Conservation (phyloP, 1,140 invertebrate species). For the Aphelinus atriplicis region DNA sequence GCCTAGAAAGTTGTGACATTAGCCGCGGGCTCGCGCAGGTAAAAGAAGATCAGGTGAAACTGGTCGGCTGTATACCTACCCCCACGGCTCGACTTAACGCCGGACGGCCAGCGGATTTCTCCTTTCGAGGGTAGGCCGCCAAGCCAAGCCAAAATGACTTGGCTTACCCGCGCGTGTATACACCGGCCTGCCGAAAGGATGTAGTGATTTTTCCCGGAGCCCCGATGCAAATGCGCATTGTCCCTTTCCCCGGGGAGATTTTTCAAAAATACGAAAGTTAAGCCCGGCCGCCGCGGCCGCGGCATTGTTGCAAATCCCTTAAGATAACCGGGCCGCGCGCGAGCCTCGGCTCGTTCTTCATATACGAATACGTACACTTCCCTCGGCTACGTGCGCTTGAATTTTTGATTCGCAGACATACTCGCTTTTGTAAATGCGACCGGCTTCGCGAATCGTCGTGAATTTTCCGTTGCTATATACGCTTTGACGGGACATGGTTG, state of each 20-base stretch:
- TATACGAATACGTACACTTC: no score
- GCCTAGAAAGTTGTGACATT: conserved; percentile 15
- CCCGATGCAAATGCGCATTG: conserved; percentile 46
- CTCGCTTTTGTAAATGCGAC: no score
- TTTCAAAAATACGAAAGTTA: conserved; percentile 46
- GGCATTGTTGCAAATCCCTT: conserved; percentile 52
- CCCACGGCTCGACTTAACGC: no score
- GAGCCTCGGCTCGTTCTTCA: background rate
- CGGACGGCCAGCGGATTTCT: no score
- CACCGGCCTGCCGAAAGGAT: conserved; percentile 34
- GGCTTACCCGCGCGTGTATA: conserved; percentile 11
- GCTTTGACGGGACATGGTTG: no score
- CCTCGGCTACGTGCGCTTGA: no score
- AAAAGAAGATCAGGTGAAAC: conserved; percentile 35
- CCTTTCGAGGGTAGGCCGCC: no score
- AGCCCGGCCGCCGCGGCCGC: conserved; percentile 9
- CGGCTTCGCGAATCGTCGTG: no score
- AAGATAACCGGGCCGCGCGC: conserved; percentile 48
- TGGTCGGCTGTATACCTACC: background rate
- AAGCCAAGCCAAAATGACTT: conserved; percentile 24
- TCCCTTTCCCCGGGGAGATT: conserved; percentile 31
- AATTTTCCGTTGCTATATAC: no score
- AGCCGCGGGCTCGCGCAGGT: no score
- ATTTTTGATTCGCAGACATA: no score
- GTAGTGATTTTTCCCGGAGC: conserved; percentile 41